Percentiles rank a stretch among this genome's conserved stretches.
These are phyloP conservation scores for Tychaedon coryphoeus DNA, from an alignment of 2,113 vertebrate genomes.

Conservation along the genomic window DNA sequence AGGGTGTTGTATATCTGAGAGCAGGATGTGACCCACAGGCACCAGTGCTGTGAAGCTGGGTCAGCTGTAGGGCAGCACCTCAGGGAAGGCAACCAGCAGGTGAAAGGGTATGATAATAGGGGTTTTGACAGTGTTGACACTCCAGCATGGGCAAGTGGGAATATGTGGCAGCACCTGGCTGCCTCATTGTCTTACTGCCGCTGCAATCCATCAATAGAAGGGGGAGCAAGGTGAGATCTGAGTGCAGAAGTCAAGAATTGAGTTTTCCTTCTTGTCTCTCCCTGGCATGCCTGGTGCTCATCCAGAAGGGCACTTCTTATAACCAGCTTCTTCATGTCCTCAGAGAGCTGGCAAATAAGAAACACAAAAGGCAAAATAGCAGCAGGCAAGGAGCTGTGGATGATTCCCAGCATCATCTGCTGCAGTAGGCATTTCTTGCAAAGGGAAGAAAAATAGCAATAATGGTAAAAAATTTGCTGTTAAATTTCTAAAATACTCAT, in stretches of 20 bases:
- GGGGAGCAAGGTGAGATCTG: neutral
- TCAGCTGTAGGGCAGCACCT: neutral
- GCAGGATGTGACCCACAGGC: fast-evolving
- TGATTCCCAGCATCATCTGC: neutral
- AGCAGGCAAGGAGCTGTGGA: neutral
- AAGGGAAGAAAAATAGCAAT: neutral
- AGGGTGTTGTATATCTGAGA: neutral
- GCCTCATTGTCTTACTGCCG: neutral
- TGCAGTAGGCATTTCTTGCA: neutral
- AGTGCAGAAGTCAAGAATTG: neutral
- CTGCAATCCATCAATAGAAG: neutral
- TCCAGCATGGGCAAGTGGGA: neutral
- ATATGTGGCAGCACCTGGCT: neutral
- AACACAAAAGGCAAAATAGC: neutral
- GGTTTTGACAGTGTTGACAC: neutral
- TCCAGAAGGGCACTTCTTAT: neutral
- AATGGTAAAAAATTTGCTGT: fast-evolving
- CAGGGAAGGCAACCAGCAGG: neutral
- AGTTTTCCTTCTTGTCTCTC: neutral
- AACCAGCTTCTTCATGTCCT: neutral
- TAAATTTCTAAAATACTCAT: neutral
- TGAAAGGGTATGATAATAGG: neutral
- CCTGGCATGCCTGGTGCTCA: fast-evolving
- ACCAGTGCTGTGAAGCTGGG: neutral
- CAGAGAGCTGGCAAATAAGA: neutral